A percentile compares a stretch with the other conserved stretches of the same genome.
Conservation (phyloP, 2,888 invertebrate genomes). For the Hololepta plana region DNA sequence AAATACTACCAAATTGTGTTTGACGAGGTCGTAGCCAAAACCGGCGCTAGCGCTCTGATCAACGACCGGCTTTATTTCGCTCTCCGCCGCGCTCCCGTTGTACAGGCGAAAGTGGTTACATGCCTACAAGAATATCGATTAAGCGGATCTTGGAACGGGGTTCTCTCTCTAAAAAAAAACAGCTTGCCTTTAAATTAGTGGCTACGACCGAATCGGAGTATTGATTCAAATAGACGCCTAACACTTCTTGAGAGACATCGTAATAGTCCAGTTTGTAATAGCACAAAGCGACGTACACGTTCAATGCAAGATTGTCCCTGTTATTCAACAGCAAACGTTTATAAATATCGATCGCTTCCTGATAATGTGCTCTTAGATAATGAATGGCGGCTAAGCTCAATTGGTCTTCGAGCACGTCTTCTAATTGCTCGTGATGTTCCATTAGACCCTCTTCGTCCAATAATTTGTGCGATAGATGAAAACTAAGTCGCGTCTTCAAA, state of each 20-base stretch:
- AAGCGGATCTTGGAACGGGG: too few relatives aligned
- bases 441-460: slow-evolving; percentile 72
- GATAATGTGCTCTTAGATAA: slow-evolving; percentile 89
- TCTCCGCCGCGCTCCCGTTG: slow-evolving; percentile 88
- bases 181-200: slow-evolving; percentile 65
- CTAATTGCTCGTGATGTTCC: slow-evolving; percentile 66
- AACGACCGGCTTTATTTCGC: slow-evolving; percentile 63
- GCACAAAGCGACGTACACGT: slow-evolving; percentile 93
- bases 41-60: slow-evolving; percentile 52
- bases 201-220: slow-evolving; percentile 90
- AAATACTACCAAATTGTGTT: slow-evolving; percentile 91
- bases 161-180: too few relatives aligned
- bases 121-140: slow-evolving; percentile 38
- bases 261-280: slow-evolving; percentile 98
- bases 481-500: slow-evolving; percentile 56
- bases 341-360: slow-evolving; percentile 97
- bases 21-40: slow-evolving; percentile 82
- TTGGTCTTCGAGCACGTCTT: slow-evolving; percentile 86
- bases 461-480: slow-evolving; percentile 88
- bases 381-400: slow-evolving; percentile 91
- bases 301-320: slow-evolving; percentile 81
- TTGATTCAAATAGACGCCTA: slow-evolving; percentile 80
- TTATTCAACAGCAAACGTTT: slow-evolving; percentile 83
- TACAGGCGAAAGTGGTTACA: slow-evolving; percentile 73
- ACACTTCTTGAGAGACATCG: slow-evolving; percentile 94